These are phyloP conservation scores for Caerostris extrusa DNA, from an alignment of 1,140 invertebrate genomes.

Conservation along the genomic window DNA sequence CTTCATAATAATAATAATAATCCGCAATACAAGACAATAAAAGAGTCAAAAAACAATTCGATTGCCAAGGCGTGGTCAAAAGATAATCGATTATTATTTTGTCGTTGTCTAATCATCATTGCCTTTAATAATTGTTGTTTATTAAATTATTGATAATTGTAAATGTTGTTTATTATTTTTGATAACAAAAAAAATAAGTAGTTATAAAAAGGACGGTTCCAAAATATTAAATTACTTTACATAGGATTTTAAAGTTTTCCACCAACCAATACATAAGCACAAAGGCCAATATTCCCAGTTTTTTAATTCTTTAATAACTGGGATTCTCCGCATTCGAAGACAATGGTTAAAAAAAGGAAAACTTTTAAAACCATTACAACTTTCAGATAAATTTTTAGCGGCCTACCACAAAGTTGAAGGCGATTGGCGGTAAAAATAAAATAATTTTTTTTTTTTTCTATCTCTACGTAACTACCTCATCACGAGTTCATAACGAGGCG, in stretches of 20 bases:
- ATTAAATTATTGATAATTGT: too few species aligned
- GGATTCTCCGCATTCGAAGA: neutral
- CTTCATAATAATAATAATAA: neutral
- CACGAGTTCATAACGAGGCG: slow-evolving; percentile 11
- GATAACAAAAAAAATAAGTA: neutral
- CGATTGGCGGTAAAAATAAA: too few species aligned
- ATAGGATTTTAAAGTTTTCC: neutral
- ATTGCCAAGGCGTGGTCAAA: neutral
- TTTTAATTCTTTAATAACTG: slow-evolving; percentile 2
- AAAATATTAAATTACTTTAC: neutral
- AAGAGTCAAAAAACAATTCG: neutral
- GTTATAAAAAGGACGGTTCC: neutral
- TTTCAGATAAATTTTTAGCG: neutral
- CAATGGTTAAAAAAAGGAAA: neutral
- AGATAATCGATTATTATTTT: neutral
- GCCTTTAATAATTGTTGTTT: too few species aligned
- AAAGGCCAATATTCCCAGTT: neutral
- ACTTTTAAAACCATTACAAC: neutral
- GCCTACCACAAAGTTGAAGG: neutral
- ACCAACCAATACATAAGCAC: neutral
- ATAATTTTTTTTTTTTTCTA: neutral
- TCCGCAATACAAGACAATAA: neutral
- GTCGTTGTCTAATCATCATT: neutral
- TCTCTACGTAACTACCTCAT: neutral
- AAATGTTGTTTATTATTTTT: too few species aligned